Percentiles rank a stretch among this genome's conserved stretches.
These are phyloP conservation scores for Coptotermes formosanus DNA, from an alignment of 1,140 invertebrate genomes.

Conservation along the genomic window DNA sequence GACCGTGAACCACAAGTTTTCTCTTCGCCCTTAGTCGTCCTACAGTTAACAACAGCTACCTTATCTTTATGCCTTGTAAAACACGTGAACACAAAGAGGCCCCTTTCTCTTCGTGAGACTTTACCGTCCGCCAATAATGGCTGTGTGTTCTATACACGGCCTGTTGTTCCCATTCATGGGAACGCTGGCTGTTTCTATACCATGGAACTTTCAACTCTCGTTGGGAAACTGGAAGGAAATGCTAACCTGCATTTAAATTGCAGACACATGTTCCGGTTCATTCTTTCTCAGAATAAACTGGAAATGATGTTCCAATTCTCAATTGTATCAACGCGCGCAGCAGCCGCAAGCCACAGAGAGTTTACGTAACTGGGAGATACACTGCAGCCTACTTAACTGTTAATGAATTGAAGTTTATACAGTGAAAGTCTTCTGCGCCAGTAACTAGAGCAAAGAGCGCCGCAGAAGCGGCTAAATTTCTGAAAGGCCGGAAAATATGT, in stretches of 20 bases:
- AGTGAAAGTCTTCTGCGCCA: neutral
- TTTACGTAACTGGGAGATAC: neutral
- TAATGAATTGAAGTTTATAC: neutral
- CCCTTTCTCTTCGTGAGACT: neutral
- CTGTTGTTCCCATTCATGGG: too few species aligned
- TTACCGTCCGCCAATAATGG: neutral
- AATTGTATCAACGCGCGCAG: neutral
- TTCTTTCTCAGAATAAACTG: slow-evolving; percentile 1
- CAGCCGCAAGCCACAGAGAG: neutral
- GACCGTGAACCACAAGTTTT: too few species aligned
- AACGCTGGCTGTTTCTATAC: neutral
- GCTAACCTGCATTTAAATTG: neutral
- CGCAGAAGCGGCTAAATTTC: neutral
- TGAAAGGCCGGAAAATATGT: neutral
- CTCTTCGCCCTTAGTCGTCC: too few species aligned
- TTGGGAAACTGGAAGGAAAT: neutral
- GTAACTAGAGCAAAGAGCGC: slow-evolving; percentile 3
- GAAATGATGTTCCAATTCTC: neutral
- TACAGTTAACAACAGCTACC: too few species aligned
- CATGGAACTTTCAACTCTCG: neutral
- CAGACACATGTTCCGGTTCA: neutral
- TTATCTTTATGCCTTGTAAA: too few species aligned
- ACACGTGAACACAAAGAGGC: too few species aligned
- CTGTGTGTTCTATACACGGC: neutral
- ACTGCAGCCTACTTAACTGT: neutral